These are phyloP conservation scores for Automeris io DNA, from an alignment of 2,888 invertebrate species.

Conservation along the genomic window DNA sequence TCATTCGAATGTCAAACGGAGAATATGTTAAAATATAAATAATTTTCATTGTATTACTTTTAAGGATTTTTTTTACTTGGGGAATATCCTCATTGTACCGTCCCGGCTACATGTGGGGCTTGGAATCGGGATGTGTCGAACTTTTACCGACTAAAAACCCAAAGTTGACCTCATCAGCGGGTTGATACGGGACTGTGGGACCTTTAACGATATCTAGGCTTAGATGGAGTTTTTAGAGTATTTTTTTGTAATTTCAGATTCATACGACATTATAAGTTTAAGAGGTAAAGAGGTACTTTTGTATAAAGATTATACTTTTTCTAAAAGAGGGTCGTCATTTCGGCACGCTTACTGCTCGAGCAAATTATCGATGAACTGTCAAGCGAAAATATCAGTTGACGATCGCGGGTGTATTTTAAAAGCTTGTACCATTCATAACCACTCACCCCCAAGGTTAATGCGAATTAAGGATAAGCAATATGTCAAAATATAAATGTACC, in stretches of 20 bases:
- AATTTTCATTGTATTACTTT: no score
- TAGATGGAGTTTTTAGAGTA: no score
- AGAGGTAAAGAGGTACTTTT: constrained; percentile 12
- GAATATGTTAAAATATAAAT: constrained; percentile 14
- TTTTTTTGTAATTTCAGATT: neutral
- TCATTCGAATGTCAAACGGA: constrained; percentile 17
- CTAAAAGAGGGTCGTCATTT: constrained; percentile 13
- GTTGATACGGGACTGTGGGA: no score
- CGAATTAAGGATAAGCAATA: constrained; percentile 10
- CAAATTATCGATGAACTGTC: constrained; percentile 14
- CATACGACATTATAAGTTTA: constrained; percentile 1
- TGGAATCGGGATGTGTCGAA: no score
- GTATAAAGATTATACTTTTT: constrained; percentile 19
- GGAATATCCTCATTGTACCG: no score
- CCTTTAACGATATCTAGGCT: no score
- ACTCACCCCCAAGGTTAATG: constrained; percentile 21
- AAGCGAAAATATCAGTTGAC: constrained; percentile 23
- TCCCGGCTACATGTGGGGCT: no score
- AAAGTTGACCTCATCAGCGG: no score
- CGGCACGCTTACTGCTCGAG: constrained; percentile 20
- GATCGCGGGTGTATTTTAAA: constrained; percentile 15
- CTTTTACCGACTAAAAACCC: no score
- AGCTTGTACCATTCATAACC: constrained; percentile 22
- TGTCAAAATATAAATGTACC: constrained; percentile 10
- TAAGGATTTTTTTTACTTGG: no score